Conservation (phyloP, 2,113 vertebrate species). For the Ovibos moschatus region DNA sequence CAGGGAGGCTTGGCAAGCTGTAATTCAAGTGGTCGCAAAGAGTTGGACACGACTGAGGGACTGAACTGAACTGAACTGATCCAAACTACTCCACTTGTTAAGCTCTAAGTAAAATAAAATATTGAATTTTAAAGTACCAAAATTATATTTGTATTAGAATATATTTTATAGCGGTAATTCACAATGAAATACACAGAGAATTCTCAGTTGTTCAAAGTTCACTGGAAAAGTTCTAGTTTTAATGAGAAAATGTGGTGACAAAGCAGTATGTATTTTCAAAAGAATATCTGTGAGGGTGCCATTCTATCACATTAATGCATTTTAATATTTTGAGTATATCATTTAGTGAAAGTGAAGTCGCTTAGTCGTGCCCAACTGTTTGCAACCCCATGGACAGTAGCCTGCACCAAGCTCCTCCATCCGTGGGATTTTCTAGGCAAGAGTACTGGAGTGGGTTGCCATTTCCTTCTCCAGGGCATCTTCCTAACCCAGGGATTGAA, state of each 20-base stretch:
- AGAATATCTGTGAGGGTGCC: background rate
- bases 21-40: no score
- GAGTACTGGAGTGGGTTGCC: no score
- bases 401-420: no score
- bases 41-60: no score
- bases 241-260: background rate
- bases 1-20: no score
- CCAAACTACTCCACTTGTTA: background rate
- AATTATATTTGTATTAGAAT: background rate
- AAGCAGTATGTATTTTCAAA: background rate
- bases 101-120: background rate
- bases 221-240: background rate
- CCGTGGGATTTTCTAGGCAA: no score
- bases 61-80: no score
- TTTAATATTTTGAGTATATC: background rate
- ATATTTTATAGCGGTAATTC: background rate
- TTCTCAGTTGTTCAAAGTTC: background rate
- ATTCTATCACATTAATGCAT: background rate
- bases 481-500: no score
- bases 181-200: background rate
- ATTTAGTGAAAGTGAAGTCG: no score
- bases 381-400: no score
- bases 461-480: no score
- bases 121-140: background rate
- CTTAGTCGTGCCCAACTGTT: no score